Evolutionary conservation across 2,113 vertebrate species (phyloP).

Genomic region (Bambusicola thoracicus): DNA sequence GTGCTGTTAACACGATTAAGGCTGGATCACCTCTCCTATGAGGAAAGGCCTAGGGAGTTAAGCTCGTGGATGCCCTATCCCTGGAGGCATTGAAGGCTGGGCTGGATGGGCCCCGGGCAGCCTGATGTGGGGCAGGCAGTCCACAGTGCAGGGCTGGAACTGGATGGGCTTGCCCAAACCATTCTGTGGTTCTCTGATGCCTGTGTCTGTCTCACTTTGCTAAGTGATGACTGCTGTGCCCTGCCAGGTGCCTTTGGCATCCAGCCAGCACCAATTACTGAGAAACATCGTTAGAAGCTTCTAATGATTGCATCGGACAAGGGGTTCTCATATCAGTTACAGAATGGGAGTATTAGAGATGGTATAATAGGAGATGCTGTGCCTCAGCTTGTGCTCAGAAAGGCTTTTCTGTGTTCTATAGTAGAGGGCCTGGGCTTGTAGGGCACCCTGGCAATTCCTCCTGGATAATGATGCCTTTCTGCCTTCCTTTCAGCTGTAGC

Average conservation of each 20-base stretch:
- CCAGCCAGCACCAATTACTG: rapidly evolving
- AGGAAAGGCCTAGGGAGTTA: too few relatives aligned
- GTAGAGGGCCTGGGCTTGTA: rapidly evolving
- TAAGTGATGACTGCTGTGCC: rapidly evolving
- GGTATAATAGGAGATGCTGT: not conserved
- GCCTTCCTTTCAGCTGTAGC: not conserved
- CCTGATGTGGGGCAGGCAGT: too few relatives aligned
- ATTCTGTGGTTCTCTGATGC: too few relatives aligned
- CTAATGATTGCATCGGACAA: rapidly evolving
- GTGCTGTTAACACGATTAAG: rapidly evolving
- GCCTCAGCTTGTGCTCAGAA: rapidly evolving
- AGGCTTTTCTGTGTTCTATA: not conserved
- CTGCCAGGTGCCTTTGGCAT: not conserved
- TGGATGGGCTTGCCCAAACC: too few relatives aligned
- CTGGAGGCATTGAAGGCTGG: too few relatives aligned
- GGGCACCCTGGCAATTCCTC: not conserved
- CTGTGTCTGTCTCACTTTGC: too few relatives aligned
- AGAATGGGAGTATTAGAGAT: not conserved
- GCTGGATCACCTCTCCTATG: too few relatives aligned
- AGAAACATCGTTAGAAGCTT: rapidly evolving
- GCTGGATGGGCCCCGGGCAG: too few relatives aligned
- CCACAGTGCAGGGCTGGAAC: too few relatives aligned
- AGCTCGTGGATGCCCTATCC: too few relatives aligned
- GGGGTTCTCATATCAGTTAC: not conserved
- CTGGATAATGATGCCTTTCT: not conserved